Evolutionary conservation across 2,113 vertebrate genomes (phyloP), one percentile per base, ranked within the genome.

Genomic region (Eidolon helvum): DNA sequence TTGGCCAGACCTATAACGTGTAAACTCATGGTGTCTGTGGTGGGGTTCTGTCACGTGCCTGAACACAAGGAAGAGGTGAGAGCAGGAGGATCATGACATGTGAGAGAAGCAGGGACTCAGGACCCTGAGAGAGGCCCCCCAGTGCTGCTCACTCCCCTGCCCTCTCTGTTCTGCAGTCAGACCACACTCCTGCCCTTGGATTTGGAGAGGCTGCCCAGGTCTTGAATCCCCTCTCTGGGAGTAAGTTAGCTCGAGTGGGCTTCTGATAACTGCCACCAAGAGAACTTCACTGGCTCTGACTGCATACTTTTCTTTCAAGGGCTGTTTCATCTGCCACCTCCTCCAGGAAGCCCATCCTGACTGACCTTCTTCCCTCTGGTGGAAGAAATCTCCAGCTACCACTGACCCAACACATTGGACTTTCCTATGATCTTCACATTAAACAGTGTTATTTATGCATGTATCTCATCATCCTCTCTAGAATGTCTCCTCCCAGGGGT

Each of bases 141-240:
- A 30, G 40, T 7, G 21, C n/a, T 26, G 6, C 69, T 5, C n/a
- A 1, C 40, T 5, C 8, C n/a, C 6, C 18, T 0, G 7, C 6
- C 61, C 5, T 28, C 75, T 68, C 77, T 50, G 14, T 59, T 59
- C n/a, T 8, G 7, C 24, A n/a, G 7, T 61, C 28, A 3, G 28
- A 5, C 33, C 28, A 6, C 48, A 28, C 11, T 48, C n/a, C 38
- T 88, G 33, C 50, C 43, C 69, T 68, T 69, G 68, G 68, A 22
- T 88, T 38, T 40, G 5, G 40, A 3, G 16, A n/a, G 8, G 22
- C 3, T 3, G 1, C 59, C 21, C 0, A 0, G 4, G 69, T 53
- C 50, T 77, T 35, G 16, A 48, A 4, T 16, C 10, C 10, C 28
- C 38, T 0, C 21, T 89, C 61, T 69, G 21, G 30, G 40, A 21